phyloP scores from a whole-genome alignment of 1,140 invertebrate genomes.

The Drosophila eugracilis region DNA sequence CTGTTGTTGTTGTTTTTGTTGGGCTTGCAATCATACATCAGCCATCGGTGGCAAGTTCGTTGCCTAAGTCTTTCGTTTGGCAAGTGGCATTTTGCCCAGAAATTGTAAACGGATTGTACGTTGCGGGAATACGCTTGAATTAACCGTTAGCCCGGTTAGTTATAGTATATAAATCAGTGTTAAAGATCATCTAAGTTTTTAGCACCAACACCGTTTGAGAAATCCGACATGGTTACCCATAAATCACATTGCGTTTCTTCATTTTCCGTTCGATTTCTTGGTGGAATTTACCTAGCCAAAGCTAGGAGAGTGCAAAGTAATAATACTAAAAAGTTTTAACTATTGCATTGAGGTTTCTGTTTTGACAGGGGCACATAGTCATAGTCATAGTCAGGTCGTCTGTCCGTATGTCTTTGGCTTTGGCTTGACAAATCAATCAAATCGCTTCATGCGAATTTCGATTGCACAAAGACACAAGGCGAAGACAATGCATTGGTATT shows the following conservation, averaged over 20 bases:
- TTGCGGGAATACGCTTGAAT: background rate
- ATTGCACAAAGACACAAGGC: constrained; percentile 39
- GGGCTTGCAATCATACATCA: constrained; percentile 21
- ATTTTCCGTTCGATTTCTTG: constrained; percentile 27
- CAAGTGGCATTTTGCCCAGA: constrained; percentile 26
- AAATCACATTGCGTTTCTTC: constrained; percentile 24
- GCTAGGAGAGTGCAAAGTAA: background rate
- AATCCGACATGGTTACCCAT: constrained; percentile 22
- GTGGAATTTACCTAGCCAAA: constrained; percentile 14
- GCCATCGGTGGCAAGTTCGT: constrained; percentile 60
- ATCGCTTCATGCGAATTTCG: constrained; percentile 49
- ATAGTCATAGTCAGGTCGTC: background rate
- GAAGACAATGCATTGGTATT: constrained; percentile 45
- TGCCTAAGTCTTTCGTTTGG: constrained; percentile 78
- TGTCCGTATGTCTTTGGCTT: constrained; percentile 13
- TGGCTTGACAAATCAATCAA: constrained; percentile 52
- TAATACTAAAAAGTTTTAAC: constrained; percentile 21
- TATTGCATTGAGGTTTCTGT: background rate
- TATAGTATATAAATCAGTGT: too few relatives aligned
- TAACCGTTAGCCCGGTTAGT: too few relatives aligned
- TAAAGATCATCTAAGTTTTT: too few relatives aligned
- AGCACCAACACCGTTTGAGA: background rate
- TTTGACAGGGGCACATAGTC: constrained; percentile 5
- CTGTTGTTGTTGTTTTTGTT: too few relatives aligned
- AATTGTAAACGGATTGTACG: background rate